Percentiles rank a stretch among this genome's conserved stretches.
Evolutionary conservation across 1,140 invertebrate species (phyloP).

Genomic region (Temnothorax longispinosus): DNA sequence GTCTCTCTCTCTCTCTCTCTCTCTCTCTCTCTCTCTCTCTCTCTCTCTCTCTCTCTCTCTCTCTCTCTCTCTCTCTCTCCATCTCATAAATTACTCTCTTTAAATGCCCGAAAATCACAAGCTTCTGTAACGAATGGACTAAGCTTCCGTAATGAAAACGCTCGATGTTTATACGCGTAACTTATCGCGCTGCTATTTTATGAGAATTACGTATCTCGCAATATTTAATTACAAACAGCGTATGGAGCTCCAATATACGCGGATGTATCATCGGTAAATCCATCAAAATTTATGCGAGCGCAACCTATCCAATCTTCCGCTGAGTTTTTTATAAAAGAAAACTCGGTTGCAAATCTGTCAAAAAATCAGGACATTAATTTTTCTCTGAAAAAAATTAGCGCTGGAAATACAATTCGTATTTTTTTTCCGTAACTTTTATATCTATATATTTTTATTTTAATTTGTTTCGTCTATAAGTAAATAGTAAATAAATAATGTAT

Average conservation of each 20-base stretch:
- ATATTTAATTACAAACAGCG: slow-evolving; percentile 32
- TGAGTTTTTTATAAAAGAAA: slow-evolving; percentile 21
- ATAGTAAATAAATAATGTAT: neutral
- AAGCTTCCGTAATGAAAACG: slow-evolving; percentile 42
- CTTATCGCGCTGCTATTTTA: slow-evolving; percentile 39
- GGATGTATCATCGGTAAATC: slow-evolving; percentile 32
- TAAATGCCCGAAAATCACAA: slow-evolving; percentile 11
- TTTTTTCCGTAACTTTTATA: neutral
- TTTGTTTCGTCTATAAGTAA: neutral
- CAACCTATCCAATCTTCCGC: neutral
- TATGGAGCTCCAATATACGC: neutral
- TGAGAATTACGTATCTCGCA: slow-evolving; percentile 30
- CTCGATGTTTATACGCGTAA: slow-evolving; percentile 45
- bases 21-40: neutral
- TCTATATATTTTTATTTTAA: neutral
- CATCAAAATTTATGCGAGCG: neutral
- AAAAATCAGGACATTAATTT: neutral
- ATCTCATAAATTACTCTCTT: slow-evolving; percentile 25
- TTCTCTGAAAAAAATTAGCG: neutral
- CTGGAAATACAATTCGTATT: neutral
- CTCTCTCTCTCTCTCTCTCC: neutral
- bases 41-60: neutral
- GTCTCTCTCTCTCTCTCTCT: neutral
- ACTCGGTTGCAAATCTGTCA: neutral
- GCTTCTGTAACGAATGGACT: slow-evolving; percentile 13